phyloP scores from a whole-genome alignment of 2,888 invertebrate genomes.

The Campopleginae sp. region DNA sequence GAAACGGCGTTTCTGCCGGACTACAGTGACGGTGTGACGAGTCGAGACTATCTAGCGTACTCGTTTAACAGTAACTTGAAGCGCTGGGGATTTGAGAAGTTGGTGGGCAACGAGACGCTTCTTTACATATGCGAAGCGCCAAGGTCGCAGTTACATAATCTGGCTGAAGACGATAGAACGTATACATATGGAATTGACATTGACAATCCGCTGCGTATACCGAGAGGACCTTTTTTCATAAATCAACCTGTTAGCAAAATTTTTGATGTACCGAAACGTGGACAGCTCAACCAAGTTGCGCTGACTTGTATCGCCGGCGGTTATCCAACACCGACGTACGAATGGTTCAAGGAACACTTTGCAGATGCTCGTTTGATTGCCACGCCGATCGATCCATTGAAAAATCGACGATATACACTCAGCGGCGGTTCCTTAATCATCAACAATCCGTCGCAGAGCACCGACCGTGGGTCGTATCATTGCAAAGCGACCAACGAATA shows the following conservation, averaged over 20 bases:
- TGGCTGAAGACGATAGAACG: slow-evolving; percentile 90
- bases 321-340: slow-evolving; percentile 94
- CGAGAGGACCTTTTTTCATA: slow-evolving; percentile 95
- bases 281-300: slow-evolving; percentile 90
- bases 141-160: slow-evolving; percentile 89
- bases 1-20: slow-evolving; percentile 93
- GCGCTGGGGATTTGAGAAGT: slow-evolving; percentile 94
- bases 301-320: slow-evolving; percentile 94
- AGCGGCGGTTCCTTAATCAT: slow-evolving; percentile 97
- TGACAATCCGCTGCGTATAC: slow-evolving; percentile 91
- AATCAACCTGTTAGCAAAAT: slow-evolving; percentile 93
- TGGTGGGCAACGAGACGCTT: slow-evolving; percentile 90
- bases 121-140: slow-evolving; percentile 96
- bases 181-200: slow-evolving; percentile 95
- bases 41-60: slow-evolving; percentile 91
- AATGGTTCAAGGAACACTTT: slow-evolving; percentile 96
- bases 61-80: slow-evolving; percentile 86
- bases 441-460: slow-evolving; percentile 90
- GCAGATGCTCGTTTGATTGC: slow-evolving; percentile 91
- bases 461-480: slow-evolving; percentile 95
- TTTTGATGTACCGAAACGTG: slow-evolving; percentile 91
- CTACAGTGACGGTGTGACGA: slow-evolving; percentile 84
- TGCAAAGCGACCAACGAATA: slow-evolving; percentile 96
- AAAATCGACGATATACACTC: slow-evolving; percentile 91
- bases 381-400: slow-evolving; percentile 91